Evolutionary conservation across 2,797 vertebrate species (phyloP), one percentile per base, ranked within the genome.

Genomic region (Schizothorax lantsangensis): DNA sequence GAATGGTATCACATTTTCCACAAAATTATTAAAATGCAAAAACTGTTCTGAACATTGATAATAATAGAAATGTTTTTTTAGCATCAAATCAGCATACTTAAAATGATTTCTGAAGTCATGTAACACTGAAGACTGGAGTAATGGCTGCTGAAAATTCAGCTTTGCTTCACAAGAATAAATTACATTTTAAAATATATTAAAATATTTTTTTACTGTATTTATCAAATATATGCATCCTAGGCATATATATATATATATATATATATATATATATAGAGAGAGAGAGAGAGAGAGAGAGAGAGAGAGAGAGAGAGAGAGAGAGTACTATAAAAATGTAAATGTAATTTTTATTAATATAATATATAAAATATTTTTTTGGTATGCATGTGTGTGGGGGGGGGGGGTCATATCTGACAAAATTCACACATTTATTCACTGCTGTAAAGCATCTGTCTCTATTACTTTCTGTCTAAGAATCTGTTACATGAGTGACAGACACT

Each of bases 361-460:
- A 23, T 9, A 57, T 54, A 57, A 3, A 2, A 54, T 21, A 21
- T 9, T 3, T 23, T 21, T 23, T 23, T 0, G 9, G 54, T 23
- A 21, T 57, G 21, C 3, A 8, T 57, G 47, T 15, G 47, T 43
- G 40, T 43, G 43, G 52, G 0, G 19, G 2, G 6, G 21, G 8
- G 57, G 8, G 57, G 9, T 8, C 21, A 57, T 57, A 23, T 62
- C 57, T n/a, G 62, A 30, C n/a, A 26, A 30, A 66, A 66, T 33
- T 66, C 62, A 64, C 11, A 30, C 36, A 43, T 73, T 11, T 73
- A 59, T 40, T 15, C 49, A 26, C 54, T 21, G 38, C 40, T 84
- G 38, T 52, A 77, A 75, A 84, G 30, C 57, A 77, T 84, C 47
- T 23, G 9, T 79, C 83, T 69, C 36, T 78, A 69, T 66, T 79